A percentile compares a stretch with the other conserved stretches of the same genome.
phyloP scores from a whole-genome alignment of 2,797 vertebrate genomes.

The Urosaurus nigricauda region DNA sequence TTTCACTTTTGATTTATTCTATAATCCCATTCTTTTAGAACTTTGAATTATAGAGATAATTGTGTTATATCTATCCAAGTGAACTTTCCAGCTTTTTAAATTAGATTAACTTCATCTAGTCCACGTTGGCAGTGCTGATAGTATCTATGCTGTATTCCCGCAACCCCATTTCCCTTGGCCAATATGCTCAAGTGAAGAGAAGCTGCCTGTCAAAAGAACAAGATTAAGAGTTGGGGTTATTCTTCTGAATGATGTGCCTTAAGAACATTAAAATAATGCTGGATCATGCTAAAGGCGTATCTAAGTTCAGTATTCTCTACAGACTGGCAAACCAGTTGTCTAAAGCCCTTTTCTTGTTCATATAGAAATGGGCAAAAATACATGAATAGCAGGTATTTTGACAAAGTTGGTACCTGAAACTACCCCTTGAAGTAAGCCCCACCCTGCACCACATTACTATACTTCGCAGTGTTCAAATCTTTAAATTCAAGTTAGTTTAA shows the following conservation, averaged over 20 bases:
- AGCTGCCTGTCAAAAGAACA: not conserved
- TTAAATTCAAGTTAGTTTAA: not conserved
- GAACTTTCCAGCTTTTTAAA: too few relatives aligned
- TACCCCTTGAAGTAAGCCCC: not conserved
- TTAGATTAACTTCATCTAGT: too few relatives aligned
- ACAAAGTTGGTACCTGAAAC: not conserved
- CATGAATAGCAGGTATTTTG: not conserved
- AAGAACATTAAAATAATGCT: too few relatives aligned
- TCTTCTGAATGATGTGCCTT: not conserved
- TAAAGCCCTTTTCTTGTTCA: not conserved
- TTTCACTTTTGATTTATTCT: not conserved
- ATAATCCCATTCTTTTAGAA: not conserved
- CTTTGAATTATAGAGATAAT: not conserved
- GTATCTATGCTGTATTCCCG: not conserved
- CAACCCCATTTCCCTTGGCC: too few relatives aligned
- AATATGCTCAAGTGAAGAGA: not conserved
- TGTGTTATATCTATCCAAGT: too few relatives aligned
- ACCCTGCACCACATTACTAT: not conserved
- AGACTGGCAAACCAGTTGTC: too few relatives aligned
- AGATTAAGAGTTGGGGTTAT: not conserved
- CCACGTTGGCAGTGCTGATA: not conserved
- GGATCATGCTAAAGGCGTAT: too few relatives aligned
- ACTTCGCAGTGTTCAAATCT: not conserved
- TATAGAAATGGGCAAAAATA: not conserved
- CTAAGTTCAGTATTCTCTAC: too few relatives aligned